Evolutionary conservation across 1,140 invertebrate genomes (phyloP), one percentile per base, ranked within the genome.

Genomic region (Drosophila persimilis): DNA sequence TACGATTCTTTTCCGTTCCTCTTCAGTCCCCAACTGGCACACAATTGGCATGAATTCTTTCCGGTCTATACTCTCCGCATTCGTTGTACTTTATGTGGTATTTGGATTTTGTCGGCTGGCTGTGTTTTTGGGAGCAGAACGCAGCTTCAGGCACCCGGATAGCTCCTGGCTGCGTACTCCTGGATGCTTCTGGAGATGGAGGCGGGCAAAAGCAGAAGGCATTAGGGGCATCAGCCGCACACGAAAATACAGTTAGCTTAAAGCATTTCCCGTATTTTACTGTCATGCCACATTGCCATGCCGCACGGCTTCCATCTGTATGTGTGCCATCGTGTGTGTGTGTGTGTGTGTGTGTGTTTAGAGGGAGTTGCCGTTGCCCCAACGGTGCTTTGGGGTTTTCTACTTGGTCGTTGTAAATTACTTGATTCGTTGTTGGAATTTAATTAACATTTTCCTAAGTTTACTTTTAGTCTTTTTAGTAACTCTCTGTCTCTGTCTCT

Each of bases 391-490:
- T 85, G 77, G 81, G 81, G 83, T 86, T 85, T 85, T 86, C 64
- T 67, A 88, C 83, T 88, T 78, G 85, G 70, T 88, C 83, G 83
- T 86, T 86, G 81, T 86, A 86, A 86, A 86, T 86, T 88, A 86
- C 81, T 86, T 86, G 83, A 86, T 86, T 88, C 81, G 83, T 86
- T 86, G 81, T 86, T 86, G 84, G 81, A 86, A 86, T 86, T 86
- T 86, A 86, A 86, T 86, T 86, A 86, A 86, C 81, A 86, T 86
- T 86, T 86, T 88, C 83, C 83, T 88, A 86, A 86, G 81, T 86
- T 86, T 88, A 85, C 83, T 86, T 69, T 86, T 78, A 62, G 81
- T 88, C 83, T 85, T 81, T 69, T 88, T 81, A 88, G 73, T 81
- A 73, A 76, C 77, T 84, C 56, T 41, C 47, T 44, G 39, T 51